Percentiles rank a stretch among this genome's conserved stretches.
Evolutionary conservation across 2,113 vertebrate species (phyloP).

Genomic region (Crotalus helleri): DNA sequence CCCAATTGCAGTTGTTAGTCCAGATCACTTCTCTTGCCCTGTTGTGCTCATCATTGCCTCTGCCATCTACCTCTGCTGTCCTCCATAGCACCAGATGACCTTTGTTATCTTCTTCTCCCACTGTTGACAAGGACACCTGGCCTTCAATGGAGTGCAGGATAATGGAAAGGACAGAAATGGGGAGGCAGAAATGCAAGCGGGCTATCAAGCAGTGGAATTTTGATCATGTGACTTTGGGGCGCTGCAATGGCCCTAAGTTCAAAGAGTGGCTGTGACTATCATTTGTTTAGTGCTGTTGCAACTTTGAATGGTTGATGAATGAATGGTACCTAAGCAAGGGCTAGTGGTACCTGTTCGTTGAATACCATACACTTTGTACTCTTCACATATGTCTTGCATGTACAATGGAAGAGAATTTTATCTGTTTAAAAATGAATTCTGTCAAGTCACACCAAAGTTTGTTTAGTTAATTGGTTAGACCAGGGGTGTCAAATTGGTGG

Average conservation of each 20-base stretch:
- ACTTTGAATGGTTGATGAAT: not conserved
- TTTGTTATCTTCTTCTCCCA: not conserved
- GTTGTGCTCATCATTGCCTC: not conserved
- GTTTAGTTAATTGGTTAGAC: not conserved
- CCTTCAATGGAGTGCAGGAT: not conserved
- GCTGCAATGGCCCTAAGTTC: not conserved
- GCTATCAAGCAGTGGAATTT: not conserved
- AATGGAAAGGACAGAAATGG: not conserved
- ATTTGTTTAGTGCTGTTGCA: not conserved
- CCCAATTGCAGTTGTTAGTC: not conserved
- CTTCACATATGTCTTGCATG: not conserved
- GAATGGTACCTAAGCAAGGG: not conserved
- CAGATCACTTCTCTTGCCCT: not conserved
- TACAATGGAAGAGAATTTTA: not conserved
- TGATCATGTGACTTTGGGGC: not conserved
- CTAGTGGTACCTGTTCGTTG: not conserved
- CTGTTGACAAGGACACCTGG: not conserved
- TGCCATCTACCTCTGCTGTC: not conserved
- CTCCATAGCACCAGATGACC: not conserved
- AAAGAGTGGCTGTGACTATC: not conserved
- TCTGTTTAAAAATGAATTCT: not conserved
- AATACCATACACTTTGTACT: not conserved
- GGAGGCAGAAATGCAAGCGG: not conserved
- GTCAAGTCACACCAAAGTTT: not conserved
- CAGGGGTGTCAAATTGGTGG: too few species aligned